phyloP scores from a whole-genome alignment of 2,113 vertebrate genomes.

The Orycteropus afer region DNA sequence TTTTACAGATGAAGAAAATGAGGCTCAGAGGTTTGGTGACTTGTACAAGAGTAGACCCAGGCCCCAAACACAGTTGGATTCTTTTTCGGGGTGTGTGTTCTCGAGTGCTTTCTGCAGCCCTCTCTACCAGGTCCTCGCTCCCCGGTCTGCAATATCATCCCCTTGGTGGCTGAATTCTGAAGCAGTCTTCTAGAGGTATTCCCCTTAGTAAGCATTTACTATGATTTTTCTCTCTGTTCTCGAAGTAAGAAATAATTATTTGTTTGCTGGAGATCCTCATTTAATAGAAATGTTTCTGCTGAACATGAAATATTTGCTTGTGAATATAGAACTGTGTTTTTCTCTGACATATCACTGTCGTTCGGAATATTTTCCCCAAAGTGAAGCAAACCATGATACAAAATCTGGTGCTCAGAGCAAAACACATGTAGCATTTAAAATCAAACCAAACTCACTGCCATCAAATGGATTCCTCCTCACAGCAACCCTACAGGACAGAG shows the following conservation, averaged over 20 bases:
- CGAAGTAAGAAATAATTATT: not conserved
- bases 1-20: not conserved
- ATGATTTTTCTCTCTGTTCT: not conserved
- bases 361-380: not conserved
- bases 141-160: fast-evolving
- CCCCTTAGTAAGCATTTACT: not conserved
- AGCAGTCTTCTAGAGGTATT: not conserved
- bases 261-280: not conserved
- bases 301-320: not conserved
- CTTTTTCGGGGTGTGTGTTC: not conserved
- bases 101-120: fast-evolving
- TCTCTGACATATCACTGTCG: not conserved
- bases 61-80: not conserved
- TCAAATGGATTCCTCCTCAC: not conserved
- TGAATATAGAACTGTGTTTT: not conserved
- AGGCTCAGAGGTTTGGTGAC: not conserved
- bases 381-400: not conserved
- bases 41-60: too few species aligned
- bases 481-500: too few species aligned
- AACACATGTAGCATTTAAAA: not conserved
- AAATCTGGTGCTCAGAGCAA: not conserved
- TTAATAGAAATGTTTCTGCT: not conserved
- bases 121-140: fast-evolving
- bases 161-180: not conserved
- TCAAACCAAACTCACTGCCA: not conserved